Evolutionary conservation across 1,140 invertebrate genomes (phyloP).

Genomic region (Caenorhabditis latens): DNA sequence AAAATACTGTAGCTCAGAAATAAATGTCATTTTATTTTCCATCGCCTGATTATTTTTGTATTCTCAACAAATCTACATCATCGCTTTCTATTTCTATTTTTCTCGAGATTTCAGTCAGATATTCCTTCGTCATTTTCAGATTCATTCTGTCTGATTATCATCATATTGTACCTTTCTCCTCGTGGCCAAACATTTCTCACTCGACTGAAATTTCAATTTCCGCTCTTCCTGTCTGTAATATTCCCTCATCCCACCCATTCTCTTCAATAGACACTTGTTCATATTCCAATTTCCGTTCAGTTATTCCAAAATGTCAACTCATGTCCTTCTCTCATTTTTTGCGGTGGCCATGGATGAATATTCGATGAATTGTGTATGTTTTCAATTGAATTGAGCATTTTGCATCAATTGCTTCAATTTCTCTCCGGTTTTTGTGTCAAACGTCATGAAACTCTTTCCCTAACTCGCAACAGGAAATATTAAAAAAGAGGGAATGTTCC

Average conservation of each 20-base stretch:
- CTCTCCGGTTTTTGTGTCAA: background rate
- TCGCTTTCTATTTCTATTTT: no score
- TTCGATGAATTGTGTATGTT: background rate
- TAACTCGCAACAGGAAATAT: no score
- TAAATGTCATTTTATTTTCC: no score
- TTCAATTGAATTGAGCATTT: slow-evolving; percentile 1
- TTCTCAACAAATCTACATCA: no score
- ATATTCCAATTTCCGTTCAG: slow-evolving; percentile 5
- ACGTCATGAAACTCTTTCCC: background rate
- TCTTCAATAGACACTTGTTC: background rate
- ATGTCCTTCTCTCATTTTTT: background rate
- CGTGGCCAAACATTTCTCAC: no score
- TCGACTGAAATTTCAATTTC: background rate
- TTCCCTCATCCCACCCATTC: background rate
- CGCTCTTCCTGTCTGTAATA: background rate
- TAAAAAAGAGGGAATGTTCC: no score
- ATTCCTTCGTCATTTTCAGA: no score
- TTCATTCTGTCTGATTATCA: no score
- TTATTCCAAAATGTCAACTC: background rate
- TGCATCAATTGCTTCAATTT: slow-evolving; percentile 13
- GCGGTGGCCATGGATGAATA: background rate
- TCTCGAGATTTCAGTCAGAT: no score
- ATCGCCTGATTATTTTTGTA: no score
- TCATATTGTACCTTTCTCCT: no score
- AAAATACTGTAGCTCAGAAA: no score